phyloP scores from a whole-genome alignment of 2,113 vertebrate genomes.

The Reinhardtius hippoglossoides region DNA sequence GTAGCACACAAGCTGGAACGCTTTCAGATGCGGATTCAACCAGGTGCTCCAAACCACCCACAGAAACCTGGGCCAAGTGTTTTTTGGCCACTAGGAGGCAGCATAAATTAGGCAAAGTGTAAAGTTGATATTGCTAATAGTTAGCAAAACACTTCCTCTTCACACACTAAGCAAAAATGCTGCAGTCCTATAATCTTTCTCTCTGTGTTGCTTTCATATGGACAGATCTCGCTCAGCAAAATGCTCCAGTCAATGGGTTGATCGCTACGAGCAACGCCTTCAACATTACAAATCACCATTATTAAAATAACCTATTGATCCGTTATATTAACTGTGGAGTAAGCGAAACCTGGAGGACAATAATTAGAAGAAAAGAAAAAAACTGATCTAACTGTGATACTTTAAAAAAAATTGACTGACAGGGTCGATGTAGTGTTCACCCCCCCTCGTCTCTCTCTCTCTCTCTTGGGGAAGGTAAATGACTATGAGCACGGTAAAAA shows the following conservation, averaged over 20 bases:
- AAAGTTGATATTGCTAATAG: background rate
- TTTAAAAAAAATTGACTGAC: constrained; percentile 1
- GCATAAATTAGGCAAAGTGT: background rate
- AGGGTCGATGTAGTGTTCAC: constrained; percentile 7
- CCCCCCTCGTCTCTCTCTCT: background rate
- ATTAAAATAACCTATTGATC: background rate
- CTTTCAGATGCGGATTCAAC: constrained; percentile 29
- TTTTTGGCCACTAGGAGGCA: background rate
- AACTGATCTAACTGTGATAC: background rate
- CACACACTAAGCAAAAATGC: no score
- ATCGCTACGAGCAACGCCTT: background rate
- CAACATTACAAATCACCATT: background rate
- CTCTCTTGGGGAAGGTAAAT: constrained; percentile 61
- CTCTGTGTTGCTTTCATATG: background rate
- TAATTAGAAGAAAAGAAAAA: background rate
- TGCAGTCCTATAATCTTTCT: no score
- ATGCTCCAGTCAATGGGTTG: no score
- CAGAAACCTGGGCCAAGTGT: constrained; percentile 1
- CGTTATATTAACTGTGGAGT: background rate
- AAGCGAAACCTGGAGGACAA: background rate
- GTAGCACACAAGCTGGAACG: constrained; percentile 20
- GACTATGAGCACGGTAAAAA: constrained; percentile 66
- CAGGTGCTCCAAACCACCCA: constrained; percentile 49
- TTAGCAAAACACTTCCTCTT: background rate
- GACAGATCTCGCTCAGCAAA: background rate